These are phyloP conservation scores for Passer domesticus DNA, from an alignment of 2,113 vertebrate species.

Conservation along the genomic window DNA sequence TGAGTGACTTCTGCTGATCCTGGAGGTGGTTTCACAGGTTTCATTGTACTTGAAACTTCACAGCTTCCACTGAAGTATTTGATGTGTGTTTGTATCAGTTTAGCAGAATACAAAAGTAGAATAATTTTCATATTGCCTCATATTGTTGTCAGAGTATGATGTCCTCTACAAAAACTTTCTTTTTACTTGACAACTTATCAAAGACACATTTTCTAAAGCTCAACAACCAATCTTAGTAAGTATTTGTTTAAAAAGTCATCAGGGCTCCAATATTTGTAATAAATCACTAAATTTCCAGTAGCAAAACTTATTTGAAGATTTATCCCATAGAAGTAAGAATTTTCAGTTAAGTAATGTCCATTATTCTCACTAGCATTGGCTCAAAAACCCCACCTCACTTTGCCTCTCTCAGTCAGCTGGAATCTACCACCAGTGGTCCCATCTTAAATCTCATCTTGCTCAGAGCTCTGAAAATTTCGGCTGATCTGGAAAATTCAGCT, in stretches of 20 bases:
- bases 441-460: background rate
- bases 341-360: background rate
- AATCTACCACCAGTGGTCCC: background rate
- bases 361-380: background rate
- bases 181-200: background rate
- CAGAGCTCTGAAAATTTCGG: background rate
- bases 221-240: background rate
- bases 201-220: background rate
- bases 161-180: background rate
- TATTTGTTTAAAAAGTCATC: background rate
- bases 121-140: slow-evolving; percentile 44
- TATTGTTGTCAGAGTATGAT: slow-evolving; percentile 9
- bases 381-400: background rate
- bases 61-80: slow-evolving; percentile 55
- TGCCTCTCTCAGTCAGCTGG: background rate
- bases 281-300: background rate
- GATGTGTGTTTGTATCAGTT: background rate
- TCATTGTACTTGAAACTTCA: slow-evolving; percentile 71
- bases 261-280: background rate
- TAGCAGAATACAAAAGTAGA: slow-evolving; percentile 46
- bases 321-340: background rate
- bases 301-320: background rate
- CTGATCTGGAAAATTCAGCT: background rate
- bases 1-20: slow-evolving; percentile 66
- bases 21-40: slow-evolving; percentile 69